Base-by-base conservation (phyloP, 2,113 vertebrate genomes). In the Oxyruncus cristatus region DNA sequence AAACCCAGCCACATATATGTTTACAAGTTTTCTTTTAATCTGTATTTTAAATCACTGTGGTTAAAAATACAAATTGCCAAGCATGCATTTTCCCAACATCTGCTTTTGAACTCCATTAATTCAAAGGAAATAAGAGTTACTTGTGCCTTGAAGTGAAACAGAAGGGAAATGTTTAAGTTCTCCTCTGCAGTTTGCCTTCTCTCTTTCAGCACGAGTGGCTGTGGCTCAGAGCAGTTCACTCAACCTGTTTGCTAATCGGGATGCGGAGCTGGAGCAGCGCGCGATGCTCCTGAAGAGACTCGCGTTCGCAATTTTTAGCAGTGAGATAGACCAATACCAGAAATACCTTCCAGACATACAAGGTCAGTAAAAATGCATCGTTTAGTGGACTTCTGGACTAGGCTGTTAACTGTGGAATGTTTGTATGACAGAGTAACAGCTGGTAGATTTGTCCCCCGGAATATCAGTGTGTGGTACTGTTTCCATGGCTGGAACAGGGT, bases 221-320 rank as follows among this genome's bases (percentile, higher is more conserved):
- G 99, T 99, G 55, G 99, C 99, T 52, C 99, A 99, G 98, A 99
- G 99, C 98, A 99, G 99, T 97, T 99, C 99, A 12, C 98, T 99
- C 95, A 99, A 99, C 89, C 98, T 99, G 70, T 99, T 99, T 97
- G 99, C 99, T 27, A 99, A 99, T 92, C 98, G 99, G 15, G 99
- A 99, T 1, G 99, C 94, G 6, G 99, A 99, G 96, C 98, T 99
- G 97, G 99, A 99, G 84, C 99, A 99, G 98, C 99, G 99, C 32
- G 99, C 99, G 14, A 99, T 99, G 99, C 98, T 99, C 61, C 99
- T 99, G 46, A 99, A 99, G 98, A 98, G 99, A 73, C 95, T 99
- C 70, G 99, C 99, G 56, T 99, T 99, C 12, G 99, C 99, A 82
- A 99, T 99, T 93, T 99, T 99, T 76, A 99, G 99, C 97, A 99